These are phyloP conservation scores for Ectemnius cavifrons DNA, from an alignment of 2,888 invertebrate species.

Conservation along the genomic window DNA sequence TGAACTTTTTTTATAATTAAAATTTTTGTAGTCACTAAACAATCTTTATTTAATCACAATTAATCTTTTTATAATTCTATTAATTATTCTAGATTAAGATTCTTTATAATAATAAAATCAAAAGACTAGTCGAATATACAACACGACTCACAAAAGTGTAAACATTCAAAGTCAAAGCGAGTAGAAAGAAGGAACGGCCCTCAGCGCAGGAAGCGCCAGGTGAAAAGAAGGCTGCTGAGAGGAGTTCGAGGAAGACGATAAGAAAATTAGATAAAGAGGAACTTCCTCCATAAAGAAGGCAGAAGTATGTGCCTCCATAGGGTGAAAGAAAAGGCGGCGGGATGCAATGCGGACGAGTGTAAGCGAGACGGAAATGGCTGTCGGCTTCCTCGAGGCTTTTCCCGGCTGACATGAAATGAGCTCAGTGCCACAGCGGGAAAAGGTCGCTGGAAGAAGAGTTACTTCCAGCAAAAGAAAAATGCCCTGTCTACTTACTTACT, in stretches of 20 bases:
- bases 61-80: no score
- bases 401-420: conserved; percentile 7
- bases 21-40: no score
- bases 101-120: no score
- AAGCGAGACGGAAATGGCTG: conserved; percentile 39
- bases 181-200: no score
- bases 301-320: conserved; percentile 13
- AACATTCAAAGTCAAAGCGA: no score
- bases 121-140: no score
- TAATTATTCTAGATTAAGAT: no score
- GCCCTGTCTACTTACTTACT: conserved; percentile 28
- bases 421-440: conserved; percentile 4
- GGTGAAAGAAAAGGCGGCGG: conserved; percentile 23
- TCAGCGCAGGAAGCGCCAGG: no score
- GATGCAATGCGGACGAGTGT: not conserved
- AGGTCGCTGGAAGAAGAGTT: not conserved
- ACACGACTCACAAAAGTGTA: no score
- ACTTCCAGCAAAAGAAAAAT: conserved; percentile 11
- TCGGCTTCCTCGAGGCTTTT: conserved; percentile 33
- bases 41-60: no score
- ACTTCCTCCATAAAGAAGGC: conserved; percentile 36
- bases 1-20: no score
- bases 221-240: no score
- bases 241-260: conserved; percentile 7
- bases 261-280: conserved; percentile 37